phyloP scores from a whole-genome alignment of 2,113 vertebrate species.

The Thalassoma bifasciatum region DNA sequence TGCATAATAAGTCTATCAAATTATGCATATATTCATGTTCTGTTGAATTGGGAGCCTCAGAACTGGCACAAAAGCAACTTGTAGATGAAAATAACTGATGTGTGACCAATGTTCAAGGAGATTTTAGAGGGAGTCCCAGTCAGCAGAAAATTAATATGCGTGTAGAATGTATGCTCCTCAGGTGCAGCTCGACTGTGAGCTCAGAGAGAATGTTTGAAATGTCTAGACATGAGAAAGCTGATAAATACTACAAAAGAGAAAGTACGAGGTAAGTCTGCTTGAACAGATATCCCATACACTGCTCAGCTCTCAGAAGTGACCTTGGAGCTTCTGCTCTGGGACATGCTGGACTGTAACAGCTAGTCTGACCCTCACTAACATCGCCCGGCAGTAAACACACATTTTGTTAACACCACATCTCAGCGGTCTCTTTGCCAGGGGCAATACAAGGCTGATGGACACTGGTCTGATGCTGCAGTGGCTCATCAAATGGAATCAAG shows the following conservation, averaged over 20 bases:
- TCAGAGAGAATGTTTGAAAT: slow-evolving; percentile 47
- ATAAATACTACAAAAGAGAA: slow-evolving; percentile 26
- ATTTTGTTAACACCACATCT: slow-evolving; percentile 51
- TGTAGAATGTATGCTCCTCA: slow-evolving; percentile 16
- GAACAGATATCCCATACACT: slow-evolving; percentile 7
- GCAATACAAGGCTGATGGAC: slow-evolving; percentile 20
- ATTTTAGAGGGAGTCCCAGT: slow-evolving; percentile 39
- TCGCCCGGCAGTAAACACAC: slow-evolving; percentile 49
- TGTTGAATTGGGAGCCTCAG: slow-evolving; percentile 56
- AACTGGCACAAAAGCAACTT: slow-evolving; percentile 50
- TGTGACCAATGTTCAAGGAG: slow-evolving; percentile 57
- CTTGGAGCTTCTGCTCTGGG: slow-evolving; percentile 14
- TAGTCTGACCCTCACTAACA: slow-evolving; percentile 14
- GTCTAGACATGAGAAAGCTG: slow-evolving; percentile 30
- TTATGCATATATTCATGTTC: slow-evolving; percentile 75
- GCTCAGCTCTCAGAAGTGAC: slow-evolving; percentile 22
- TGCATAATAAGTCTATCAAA: slow-evolving; percentile 45
- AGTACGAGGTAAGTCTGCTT: slow-evolving; percentile 16
- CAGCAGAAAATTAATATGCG: slow-evolving; percentile 57
- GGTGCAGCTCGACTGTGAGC: slow-evolving; percentile 38
- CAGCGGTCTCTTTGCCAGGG: slow-evolving; percentile 39
- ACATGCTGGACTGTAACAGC: too few species aligned
- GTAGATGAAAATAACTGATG: slow-evolving; percentile 63
- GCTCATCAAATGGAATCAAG: slow-evolving; percentile 26
- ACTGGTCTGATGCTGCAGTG: slow-evolving; percentile 11